A percentile compares a stretch with the other conserved stretches of the same genome.
Conservation (phyloP, 2,113 vertebrate genomes). For the Corvus cornix region DNA sequence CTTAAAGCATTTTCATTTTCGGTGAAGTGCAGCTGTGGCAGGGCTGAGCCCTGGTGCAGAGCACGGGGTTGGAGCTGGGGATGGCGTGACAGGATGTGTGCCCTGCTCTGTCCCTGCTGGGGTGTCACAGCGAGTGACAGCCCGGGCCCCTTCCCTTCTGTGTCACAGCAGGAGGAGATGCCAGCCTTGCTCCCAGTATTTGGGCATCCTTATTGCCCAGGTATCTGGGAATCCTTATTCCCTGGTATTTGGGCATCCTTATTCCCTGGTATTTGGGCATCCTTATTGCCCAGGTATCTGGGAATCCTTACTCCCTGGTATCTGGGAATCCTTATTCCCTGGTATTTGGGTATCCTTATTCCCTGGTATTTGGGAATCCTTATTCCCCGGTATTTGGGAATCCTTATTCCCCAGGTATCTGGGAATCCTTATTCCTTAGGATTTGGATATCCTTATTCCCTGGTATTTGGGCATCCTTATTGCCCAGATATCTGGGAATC, state of each 20-base stretch:
- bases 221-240: neutral
- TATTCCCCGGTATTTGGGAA: too few relatives aligned
- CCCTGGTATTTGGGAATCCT: too few relatives aligned
- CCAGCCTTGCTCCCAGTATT: neutral
- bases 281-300: too few relatives aligned
- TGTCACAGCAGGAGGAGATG: neutral
- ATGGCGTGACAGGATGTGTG: neutral
- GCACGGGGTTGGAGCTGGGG: neutral
- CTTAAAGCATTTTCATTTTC: neutral
- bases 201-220: neutral
- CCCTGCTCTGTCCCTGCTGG: neutral
- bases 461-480: too few relatives aligned
- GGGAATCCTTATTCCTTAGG: neutral
- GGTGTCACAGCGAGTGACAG: neutral
- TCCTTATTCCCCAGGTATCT: too few relatives aligned
- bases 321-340: rapidly evolving
- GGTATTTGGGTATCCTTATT: neutral
- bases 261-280: too few relatives aligned
- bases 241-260: too few relatives aligned
- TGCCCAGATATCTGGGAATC: too few relatives aligned
- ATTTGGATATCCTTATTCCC: too few relatives aligned
- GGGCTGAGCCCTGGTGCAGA: neutral
- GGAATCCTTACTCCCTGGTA: too few relatives aligned
- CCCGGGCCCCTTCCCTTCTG: neutral
- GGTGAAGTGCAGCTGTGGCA: rapidly evolving